Evolutionary conservation across 1,140 invertebrate species (phyloP), one percentile per base, ranked within the genome.

Genomic region (Eueides isabella): DNA sequence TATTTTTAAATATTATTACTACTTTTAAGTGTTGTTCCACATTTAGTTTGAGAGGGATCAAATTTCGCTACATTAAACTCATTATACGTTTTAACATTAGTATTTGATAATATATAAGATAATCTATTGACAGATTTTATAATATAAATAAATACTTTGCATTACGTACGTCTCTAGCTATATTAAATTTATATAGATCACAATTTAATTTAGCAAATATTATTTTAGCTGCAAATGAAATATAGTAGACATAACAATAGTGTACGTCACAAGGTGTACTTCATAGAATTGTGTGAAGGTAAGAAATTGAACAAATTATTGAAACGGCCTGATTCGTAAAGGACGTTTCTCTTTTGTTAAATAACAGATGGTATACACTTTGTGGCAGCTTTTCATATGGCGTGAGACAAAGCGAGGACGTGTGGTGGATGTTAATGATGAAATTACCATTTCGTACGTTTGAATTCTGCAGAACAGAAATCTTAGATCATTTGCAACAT

Each of bases 331-430:
- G 35, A 38, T 73, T 73, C 44, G 48, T 28, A 31, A 61, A 74
- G 72, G 72, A 68, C 72, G 66, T 74, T 68, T 68, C 65, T 62
- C 65, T 74, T 68, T 74, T 74, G 66, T 74, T 67, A 7, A 12
- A 23, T 30, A 41, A 62, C 66, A 74, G 72, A 55, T 74, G 48
- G 48, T 26, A 23, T 0, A 9, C n/a, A n/a, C n/a, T 26, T 19
- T 26, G 48, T 55, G 3, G 0, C 48, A 55, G 11, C 48, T 55
- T 55, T 55, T 12, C 23, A 55, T 55, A 12, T 26, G 9, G 11
- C 23, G 7, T 23, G 48, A 55, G 48, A 55, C 48, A 55, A 55
- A 4, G 48, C 48, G 48, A 55, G 48, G 23, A 55, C 23, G 23
- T 12, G 48, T 26, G 11, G 48, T 55, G 19, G 19, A 55, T 55